These are phyloP conservation scores for Ploceus nigricollis DNA, from an alignment of 2,113 vertebrate genomes.

Conservation along the genomic window DNA sequence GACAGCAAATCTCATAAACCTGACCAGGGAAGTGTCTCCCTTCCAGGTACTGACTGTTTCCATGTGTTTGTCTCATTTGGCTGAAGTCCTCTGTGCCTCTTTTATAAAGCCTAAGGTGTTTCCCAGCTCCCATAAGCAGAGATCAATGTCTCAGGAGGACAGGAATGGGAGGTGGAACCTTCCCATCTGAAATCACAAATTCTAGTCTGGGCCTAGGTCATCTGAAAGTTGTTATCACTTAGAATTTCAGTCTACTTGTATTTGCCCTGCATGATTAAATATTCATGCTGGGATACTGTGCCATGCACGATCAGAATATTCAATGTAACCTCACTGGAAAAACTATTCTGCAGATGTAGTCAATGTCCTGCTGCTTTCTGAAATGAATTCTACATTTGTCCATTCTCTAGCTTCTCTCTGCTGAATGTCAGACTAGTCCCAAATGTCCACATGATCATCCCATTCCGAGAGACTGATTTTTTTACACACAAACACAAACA, in stretches of 20 bases:
- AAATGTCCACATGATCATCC: neutral
- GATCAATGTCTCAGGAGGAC: accelerated
- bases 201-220: neutral
- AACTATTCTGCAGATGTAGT: neutral
- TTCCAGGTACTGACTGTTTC: neutral
- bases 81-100: neutral
- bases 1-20: neutral
- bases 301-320: slow-evolving; percentile 17
- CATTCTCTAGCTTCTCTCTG: neutral
- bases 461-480: neutral
- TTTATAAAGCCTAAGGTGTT: neutral
- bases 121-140: neutral
- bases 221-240: slow-evolving; percentile 28
- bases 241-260: slow-evolving; percentile 40
- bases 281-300: slow-evolving; percentile 30
- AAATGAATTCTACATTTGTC: slow-evolving; percentile 6
- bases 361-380: neutral
- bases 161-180: neutral
- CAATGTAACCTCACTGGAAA: slow-evolving; percentile 19
- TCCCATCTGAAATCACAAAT: slow-evolving; percentile 14
- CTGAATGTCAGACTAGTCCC: neutral
- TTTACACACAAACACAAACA: neutral
- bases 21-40: neutral
- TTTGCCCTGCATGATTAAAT: slow-evolving; percentile 50
- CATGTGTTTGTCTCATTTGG: neutral